Evolutionary conservation across 1,140 invertebrate genomes (phyloP).

Genomic region (Drosophila guanche): DNA sequence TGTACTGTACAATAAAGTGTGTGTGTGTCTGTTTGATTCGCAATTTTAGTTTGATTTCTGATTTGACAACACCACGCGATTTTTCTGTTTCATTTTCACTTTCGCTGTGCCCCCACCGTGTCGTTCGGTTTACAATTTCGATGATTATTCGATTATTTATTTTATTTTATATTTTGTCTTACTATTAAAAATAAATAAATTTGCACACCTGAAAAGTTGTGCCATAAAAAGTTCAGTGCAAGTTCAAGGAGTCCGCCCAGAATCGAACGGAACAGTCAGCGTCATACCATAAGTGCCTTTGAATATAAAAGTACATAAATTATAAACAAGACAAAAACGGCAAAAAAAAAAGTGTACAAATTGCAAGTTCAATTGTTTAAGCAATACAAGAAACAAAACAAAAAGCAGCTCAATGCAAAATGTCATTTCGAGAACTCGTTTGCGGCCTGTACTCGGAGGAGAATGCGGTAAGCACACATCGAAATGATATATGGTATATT

Average conservation of each 20-base stretch:
- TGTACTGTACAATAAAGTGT: background rate
- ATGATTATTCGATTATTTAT: conserved; percentile 32
- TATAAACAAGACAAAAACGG: conserved; percentile 37
- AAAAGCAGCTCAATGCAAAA: conserved; percentile 45
- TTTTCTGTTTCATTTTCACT: conserved; percentile 61
- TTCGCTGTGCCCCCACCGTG: conserved; percentile 46
- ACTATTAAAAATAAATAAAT: conserved; percentile 38
- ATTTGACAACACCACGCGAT: conserved; percentile 66
- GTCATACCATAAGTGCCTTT: conserved; percentile 15
- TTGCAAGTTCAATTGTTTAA: conserved; percentile 27
- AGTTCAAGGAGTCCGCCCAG: conserved; percentile 51
- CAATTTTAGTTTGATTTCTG: conserved; percentile 67
- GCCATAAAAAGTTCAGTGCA: conserved; percentile 66
- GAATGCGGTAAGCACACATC: conserved; percentile 57
- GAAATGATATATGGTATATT: too few species aligned
- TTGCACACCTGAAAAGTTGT: conserved; percentile 38
- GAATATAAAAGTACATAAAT: conserved; percentile 57
- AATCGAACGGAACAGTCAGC: conserved; percentile 13
- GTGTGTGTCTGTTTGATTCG: conserved; percentile 18
- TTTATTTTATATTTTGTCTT: conserved; percentile 11
- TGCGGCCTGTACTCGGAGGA: conserved; percentile 76
- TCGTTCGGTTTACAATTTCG: conserved; percentile 14
- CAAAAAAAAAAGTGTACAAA: conserved; percentile 18
- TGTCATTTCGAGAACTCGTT: conserved; percentile 76
- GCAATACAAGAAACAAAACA: conserved; percentile 6